A percentile compares a stretch with the other conserved stretches of the same genome.
These are phyloP conservation scores for Lithosia quadra DNA, from an alignment of 2,888 invertebrate genomes.

Conservation along the genomic window DNA sequence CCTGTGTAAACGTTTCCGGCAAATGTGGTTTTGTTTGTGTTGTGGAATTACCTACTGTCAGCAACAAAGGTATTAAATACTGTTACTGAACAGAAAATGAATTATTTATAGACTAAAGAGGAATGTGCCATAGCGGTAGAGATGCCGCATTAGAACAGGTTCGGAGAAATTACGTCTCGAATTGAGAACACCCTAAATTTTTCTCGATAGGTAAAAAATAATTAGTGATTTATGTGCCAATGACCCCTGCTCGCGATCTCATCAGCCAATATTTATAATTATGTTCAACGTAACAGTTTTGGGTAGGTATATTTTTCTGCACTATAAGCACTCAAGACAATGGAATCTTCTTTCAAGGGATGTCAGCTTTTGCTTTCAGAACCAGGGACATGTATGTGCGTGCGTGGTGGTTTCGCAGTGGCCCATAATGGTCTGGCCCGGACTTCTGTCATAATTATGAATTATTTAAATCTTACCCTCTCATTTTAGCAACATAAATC, in stretches of 20 bases:
- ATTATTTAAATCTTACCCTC: neutral
- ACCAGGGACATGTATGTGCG: too few relatives aligned
- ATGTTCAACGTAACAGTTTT: too few relatives aligned
- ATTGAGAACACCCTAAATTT: constrained; percentile 1
- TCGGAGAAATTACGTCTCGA: neutral
- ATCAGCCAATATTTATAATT: too few relatives aligned
- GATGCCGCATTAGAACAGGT: neutral
- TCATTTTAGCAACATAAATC: neutral
- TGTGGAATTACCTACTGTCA: neutral
- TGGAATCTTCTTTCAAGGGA: too few relatives aligned
- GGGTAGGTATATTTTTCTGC: too few relatives aligned
- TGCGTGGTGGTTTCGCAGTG: too few relatives aligned
- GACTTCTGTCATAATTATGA: neutral
- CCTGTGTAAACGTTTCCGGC: too few relatives aligned
- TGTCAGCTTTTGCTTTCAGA: too few relatives aligned
- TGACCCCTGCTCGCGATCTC: too few relatives aligned
- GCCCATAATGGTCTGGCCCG: too few relatives aligned
- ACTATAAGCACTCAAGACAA: too few relatives aligned
- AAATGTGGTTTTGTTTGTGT: neutral
- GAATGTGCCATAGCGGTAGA: neutral
- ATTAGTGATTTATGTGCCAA: neutral
- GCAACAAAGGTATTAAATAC: neutral
- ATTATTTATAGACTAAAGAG: neutral
- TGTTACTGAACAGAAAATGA: neutral
- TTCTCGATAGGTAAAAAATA: neutral